Conservation (phyloP, 2,888 invertebrate species). For the Mythimna ferrago region DNA sequence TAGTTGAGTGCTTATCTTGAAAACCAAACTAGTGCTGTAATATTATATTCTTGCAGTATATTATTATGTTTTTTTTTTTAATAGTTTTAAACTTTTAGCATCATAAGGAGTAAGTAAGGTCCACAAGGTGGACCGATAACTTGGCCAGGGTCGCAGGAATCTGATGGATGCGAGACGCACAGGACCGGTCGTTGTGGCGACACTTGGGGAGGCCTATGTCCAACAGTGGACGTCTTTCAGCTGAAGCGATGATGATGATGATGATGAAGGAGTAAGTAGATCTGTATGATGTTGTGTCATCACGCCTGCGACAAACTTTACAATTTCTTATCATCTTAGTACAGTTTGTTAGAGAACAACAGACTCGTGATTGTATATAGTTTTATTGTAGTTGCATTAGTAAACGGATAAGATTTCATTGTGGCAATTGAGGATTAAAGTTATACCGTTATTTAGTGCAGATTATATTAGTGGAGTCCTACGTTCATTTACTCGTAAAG, state of each 20-base stretch:
- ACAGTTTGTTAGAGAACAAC: slow-evolving; percentile 22
- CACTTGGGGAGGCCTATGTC: no score
- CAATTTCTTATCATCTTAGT: slow-evolving; percentile 38
- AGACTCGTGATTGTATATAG: slow-evolving; percentile 18
- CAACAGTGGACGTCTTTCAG: no score
- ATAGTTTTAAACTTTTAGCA: no score
- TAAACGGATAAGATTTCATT: slow-evolving; percentile 30
- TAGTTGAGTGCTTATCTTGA: not conserved
- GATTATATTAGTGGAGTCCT: not conserved
- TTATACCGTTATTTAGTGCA: not conserved
- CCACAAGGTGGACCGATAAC: no score
- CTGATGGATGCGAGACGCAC: no score
- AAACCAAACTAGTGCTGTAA: not conserved
- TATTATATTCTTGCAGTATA: no score
- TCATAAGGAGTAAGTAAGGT: no score
- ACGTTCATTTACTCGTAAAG: not conserved
- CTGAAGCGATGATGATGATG: no score
- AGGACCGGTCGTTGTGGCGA: no score
- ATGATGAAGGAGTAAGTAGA: not conserved
- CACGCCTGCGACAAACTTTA: not conserved
- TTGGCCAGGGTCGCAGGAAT: no score
- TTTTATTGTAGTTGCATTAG: slow-evolving; percentile 43
- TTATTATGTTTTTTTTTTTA: no score
- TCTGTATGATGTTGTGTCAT: not conserved
- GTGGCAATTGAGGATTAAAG: not conserved